These are phyloP conservation scores for Vandiemenella viatica DNA, from an alignment of 2,888 invertebrate species.

Conservation along the genomic window DNA sequence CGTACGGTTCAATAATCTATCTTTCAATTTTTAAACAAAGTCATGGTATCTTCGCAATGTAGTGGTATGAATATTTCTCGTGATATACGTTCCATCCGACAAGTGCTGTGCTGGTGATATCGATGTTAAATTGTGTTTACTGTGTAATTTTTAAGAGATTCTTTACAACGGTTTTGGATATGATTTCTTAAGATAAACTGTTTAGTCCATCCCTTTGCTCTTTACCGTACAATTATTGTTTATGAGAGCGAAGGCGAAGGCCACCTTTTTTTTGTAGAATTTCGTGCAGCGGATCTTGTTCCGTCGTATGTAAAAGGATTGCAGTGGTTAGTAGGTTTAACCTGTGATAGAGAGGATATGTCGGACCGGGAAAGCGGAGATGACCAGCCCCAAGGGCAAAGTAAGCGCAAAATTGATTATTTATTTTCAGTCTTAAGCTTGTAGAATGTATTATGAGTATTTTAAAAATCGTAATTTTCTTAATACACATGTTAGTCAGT, in stretches of 20 bases:
- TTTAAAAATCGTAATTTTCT: too few relatives aligned
- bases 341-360: constrained; percentile 21
- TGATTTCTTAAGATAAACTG: background rate
- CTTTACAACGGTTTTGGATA: background rate
- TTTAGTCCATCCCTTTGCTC: too few relatives aligned
- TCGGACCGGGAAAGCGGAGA: constrained; percentile 28
- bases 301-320: constrained; percentile 18
- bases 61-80: background rate
- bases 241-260: background rate
- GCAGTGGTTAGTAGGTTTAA: too few relatives aligned
- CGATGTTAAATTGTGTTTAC: background rate
- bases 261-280: background rate
- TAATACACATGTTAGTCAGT: too few relatives aligned
- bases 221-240: background rate
- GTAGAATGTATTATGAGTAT: too few relatives aligned
- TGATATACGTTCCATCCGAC: background rate
- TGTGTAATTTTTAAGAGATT: constrained; percentile 1
- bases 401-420: too few relatives aligned
- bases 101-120: background rate
- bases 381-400: constrained; percentile 27
- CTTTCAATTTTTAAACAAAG: too few relatives aligned
- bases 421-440: too few relatives aligned
- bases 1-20: too few relatives aligned
- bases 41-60: too few relatives aligned
- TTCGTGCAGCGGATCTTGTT: constrained; percentile 8